Evolutionary conservation across 2,113 vertebrate species (phyloP).

Genomic region (Mixornis gularis): DNA sequence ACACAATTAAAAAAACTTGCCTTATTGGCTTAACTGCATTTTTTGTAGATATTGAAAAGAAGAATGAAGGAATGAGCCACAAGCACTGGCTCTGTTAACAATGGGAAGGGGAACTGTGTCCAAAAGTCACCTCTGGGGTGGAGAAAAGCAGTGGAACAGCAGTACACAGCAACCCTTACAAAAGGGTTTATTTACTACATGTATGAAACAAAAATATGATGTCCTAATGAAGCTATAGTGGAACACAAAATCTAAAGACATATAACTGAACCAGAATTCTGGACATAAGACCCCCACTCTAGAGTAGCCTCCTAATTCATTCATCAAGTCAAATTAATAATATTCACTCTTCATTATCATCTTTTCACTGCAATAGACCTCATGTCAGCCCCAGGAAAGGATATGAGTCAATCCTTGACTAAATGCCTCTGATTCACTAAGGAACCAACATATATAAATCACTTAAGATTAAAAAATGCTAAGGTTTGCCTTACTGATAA

Average conservation of each 20-base stretch:
- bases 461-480: constrained; percentile 28
- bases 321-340: not conserved
- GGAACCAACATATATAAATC: constrained; percentile 36
- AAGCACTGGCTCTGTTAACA: not conserved
- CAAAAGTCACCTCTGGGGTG: not conserved
- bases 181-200: not conserved
- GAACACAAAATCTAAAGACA: not conserved
- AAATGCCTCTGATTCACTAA: constrained; percentile 36
- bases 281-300: not conserved
- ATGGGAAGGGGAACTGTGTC: not conserved
- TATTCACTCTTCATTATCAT: not conserved
- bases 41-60: not conserved
- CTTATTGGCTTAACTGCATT: not conserved
- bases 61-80: not conserved
- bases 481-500: constrained; percentile 45
- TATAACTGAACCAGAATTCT: not conserved
- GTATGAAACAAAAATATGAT: not conserved
- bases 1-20: not conserved
- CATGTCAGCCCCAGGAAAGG: not conserved
- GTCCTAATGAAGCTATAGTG: not conserved
- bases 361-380: not conserved
- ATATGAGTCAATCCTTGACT: constrained; percentile 47
- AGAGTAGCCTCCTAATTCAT: not conserved
- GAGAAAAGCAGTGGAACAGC: not conserved
- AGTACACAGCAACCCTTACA: not conserved